Percentiles rank a stretch among this genome's conserved stretches.
Conservation (phyloP, 2,797 vertebrate species). For the Tenualosa thibaudeaui region DNA sequence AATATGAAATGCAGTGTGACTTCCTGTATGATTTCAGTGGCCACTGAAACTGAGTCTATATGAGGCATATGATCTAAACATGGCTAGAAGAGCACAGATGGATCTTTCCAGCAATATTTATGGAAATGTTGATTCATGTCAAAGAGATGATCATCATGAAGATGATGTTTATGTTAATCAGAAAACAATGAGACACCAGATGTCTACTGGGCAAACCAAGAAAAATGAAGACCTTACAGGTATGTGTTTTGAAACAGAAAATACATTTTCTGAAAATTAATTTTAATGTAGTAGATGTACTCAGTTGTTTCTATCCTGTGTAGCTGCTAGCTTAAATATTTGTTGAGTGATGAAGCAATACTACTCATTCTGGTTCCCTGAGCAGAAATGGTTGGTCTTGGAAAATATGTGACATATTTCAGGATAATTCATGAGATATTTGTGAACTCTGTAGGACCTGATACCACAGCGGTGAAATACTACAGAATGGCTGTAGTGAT, state of each 20-base stretch:
- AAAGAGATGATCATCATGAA: background rate
- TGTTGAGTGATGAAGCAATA: background rate
- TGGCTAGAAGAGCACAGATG: background rate
- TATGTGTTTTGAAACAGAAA: no score
- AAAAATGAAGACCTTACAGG: no score
- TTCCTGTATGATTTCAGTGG: no score
- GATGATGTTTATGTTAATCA: background rate
- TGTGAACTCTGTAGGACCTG: background rate
- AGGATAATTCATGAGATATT: background rate
- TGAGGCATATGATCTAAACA: no score
- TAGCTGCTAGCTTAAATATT: background rate
- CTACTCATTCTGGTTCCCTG: no score
- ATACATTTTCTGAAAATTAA: no score
- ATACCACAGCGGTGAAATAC: background rate
- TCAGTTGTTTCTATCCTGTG: no score
- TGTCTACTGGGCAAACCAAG: background rate
- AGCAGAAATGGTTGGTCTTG: no score
- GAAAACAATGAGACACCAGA: background rate
- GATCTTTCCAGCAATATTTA: background rate
- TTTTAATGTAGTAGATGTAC: no score
- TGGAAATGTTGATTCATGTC: background rate
- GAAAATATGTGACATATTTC: no score
- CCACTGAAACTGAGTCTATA: no score
- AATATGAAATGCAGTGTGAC: no score
- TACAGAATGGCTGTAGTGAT: background rate